Evolutionary conservation across 35 echinoderm and acorn worm species (phyloP).

Genomic region (Apostichopus californicus): DNA sequence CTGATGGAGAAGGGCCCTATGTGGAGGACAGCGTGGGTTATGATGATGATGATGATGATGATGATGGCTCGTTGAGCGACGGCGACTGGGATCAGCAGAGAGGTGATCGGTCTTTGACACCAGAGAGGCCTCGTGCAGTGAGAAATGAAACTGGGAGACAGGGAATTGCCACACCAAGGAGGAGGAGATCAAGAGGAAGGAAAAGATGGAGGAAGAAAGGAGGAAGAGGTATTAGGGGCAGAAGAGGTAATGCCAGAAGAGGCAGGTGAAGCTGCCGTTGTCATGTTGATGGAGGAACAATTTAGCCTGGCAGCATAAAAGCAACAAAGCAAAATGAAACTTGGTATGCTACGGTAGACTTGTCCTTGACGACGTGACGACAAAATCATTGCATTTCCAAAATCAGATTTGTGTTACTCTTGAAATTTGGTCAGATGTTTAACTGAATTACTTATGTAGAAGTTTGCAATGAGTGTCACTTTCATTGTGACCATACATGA

Average conservation of each 20-base stretch:
- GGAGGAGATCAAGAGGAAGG: not conserved
- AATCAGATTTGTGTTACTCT: no score
- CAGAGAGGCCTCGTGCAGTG: not conserved
- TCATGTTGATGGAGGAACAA: no score
- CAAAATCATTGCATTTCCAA: no score
- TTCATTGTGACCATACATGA: no score
- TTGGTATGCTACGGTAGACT: no score
- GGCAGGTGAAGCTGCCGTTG: not conserved
- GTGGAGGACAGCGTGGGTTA: not conserved
- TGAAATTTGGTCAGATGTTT: no score
- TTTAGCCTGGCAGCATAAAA: no score
- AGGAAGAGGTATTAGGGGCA: not conserved
- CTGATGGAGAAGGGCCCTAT: not conserved
- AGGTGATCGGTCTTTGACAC: not conserved
- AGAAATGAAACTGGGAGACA: not conserved
- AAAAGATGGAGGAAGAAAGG: constrained; percentile 3
- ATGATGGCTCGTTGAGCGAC: not conserved
- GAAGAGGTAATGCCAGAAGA: not conserved
- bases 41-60: not conserved
- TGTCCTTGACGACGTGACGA: no score
- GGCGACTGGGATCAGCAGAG: no score
- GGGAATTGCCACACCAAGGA: not conserved
- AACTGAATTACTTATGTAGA: no score
- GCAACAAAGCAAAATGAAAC: no score
- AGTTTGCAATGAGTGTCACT: no score